phyloP scores from a whole-genome alignment of 2,113 vertebrate species.

The Coreoperca whiteheadi region DNA sequence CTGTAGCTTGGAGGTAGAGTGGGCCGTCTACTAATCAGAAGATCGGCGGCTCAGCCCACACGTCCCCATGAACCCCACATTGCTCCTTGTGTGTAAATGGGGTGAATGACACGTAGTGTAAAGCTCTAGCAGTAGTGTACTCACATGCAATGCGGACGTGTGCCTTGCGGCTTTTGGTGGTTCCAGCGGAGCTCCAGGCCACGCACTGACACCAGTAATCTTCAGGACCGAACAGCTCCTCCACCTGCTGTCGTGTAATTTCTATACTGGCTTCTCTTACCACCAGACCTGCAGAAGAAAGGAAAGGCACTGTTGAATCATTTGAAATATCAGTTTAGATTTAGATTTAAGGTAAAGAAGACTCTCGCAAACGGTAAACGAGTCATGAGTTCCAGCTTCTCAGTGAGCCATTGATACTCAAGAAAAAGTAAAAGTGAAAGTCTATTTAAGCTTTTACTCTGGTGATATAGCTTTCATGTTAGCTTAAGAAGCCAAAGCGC shows the following conservation, averaged over 20 bases:
- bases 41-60: too few relatives aligned
- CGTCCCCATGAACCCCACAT: too few relatives aligned
- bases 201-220: slow-evolving; percentile 99
- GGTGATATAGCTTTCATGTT: slow-evolving; percentile 40
- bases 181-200: slow-evolving; percentile 96
- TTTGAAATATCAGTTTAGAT: not conserved
- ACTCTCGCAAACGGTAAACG: not conserved
- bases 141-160: slow-evolving; percentile 96
- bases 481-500: slow-evolving; percentile 26
- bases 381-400: slow-evolving; percentile 7
- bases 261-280: slow-evolving; percentile 97
- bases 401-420: not conserved
- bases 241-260: slow-evolving; percentile 94
- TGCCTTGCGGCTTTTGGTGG: slow-evolving; percentile 96
- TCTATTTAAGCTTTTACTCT: slow-evolving; percentile 27
- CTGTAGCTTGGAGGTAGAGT: too few relatives aligned
- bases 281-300: slow-evolving; percentile 88
- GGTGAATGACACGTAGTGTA: too few relatives aligned
- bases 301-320: slow-evolving; percentile 20
- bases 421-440: slow-evolving; percentile 9
- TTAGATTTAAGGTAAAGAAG: slow-evolving; percentile 9
- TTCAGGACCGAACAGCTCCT: slow-evolving; percentile 94
- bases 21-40: too few relatives aligned
- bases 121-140: slow-evolving; percentile 68
- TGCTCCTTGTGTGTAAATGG: too few relatives aligned